Evolutionary conservation across 2,113 vertebrate species (phyloP).

Genomic region (Empidonax alnorum): DNA sequence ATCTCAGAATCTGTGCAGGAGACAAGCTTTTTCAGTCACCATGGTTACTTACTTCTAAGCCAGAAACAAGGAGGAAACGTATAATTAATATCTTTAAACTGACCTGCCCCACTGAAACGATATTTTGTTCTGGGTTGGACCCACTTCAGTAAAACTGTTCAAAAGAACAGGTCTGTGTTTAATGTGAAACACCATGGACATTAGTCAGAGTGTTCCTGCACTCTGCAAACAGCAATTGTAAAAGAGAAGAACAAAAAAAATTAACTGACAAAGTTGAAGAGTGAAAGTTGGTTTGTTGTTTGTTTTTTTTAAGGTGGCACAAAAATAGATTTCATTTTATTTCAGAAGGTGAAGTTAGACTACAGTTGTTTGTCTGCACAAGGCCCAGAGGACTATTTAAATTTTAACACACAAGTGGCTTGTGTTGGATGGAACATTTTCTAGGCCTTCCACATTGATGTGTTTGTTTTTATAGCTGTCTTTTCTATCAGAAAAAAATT

Average conservation of each 20-base stretch:
- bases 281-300: neutral
- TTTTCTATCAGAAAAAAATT: neutral
- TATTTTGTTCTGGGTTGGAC: neutral
- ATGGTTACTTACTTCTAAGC: conserved; percentile 39
- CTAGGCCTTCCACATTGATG: neutral
- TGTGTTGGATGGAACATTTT: neutral
- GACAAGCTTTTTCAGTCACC: neutral
- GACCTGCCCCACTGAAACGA: neutral
- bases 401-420: neutral
- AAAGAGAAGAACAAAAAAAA: neutral
- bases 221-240: neutral
- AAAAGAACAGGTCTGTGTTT: neutral
- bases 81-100: neutral
- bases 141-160: neutral
- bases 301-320: neutral
- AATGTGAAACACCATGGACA: neutral
- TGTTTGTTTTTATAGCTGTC: neutral
- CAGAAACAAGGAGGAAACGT: neutral
- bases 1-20: neutral
- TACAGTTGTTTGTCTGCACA: neutral
- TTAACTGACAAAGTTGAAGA: neutral
- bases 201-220: neutral
- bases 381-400: neutral
- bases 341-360: neutral
- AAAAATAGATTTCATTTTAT: neutral